Evolutionary conservation across 2,888 invertebrate genomes (phyloP).

Genomic region (Caenorhabditis virilis): DNA sequence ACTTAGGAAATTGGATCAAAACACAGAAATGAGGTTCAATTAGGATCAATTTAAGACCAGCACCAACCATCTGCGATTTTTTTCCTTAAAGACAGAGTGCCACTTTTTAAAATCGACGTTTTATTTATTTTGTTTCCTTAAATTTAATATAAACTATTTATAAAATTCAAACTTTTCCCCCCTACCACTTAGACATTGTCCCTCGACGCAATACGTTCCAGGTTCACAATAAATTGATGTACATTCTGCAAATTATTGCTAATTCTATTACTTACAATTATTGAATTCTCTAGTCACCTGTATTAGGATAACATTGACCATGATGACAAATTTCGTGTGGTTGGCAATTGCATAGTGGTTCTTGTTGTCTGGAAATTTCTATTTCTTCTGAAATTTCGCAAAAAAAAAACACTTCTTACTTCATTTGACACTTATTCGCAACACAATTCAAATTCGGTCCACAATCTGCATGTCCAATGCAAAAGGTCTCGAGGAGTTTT

Average conservation of each 20-base stretch:
- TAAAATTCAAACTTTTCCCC: no score
- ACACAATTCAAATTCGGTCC: constrained; percentile 52
- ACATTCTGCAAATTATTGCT: constrained; percentile 44
- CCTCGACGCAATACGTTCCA: constrained; percentile 51
- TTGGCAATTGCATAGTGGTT: constrained; percentile 46
- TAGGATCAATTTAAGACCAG: not conserved
- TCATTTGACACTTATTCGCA: constrained; percentile 56
- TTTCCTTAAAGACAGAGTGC: no score
- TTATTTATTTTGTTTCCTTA: no score
- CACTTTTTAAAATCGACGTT: no score
- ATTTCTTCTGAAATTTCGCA: no score
- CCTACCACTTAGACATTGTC: constrained; percentile 45
- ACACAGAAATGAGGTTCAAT: not conserved
- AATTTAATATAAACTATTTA: no score
- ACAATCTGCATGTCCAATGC: constrained; percentile 62
- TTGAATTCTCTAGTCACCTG: constrained; percentile 23
- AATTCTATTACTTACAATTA: not conserved
- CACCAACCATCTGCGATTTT: no score
- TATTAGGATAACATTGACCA: constrained; percentile 51
- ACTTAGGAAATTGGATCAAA: no score
- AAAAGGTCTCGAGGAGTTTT: constrained; percentile 51
- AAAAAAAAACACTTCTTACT: no score
- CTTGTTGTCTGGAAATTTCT: constrained; percentile 30
- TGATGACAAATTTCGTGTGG: constrained; percentile 49
- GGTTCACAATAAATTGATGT: constrained; percentile 47